A percentile compares a stretch with the other conserved stretches of the same genome.
Evolutionary conservation across 2,888 invertebrate species (phyloP).

Genomic region (Ariolimax columbianus): DNA sequence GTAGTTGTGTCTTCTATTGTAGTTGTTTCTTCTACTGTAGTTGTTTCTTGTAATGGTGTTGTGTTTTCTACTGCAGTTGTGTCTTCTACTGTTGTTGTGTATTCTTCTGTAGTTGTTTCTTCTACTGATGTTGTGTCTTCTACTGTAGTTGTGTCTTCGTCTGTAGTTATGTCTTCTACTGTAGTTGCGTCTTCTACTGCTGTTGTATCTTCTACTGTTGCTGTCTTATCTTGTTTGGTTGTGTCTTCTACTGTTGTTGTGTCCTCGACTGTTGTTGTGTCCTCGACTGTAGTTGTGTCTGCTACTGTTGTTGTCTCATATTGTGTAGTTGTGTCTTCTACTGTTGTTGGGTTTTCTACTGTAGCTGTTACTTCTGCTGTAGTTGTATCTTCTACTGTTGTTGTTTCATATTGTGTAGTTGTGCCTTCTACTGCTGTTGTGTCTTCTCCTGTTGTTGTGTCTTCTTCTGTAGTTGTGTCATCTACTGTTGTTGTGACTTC

Average conservation of each 20-base stretch:
- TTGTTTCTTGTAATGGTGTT: too few relatives aligned
- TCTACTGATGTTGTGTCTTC: background rate
- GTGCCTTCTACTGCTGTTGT: background rate
- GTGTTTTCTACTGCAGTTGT: background rate
- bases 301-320: background rate
- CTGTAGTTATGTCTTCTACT: background rate
- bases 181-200: background rate
- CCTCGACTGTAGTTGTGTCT: too few relatives aligned
- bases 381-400: background rate
- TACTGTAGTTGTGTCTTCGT: background rate
- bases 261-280: background rate
- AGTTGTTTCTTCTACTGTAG: background rate
- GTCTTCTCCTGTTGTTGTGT: background rate
- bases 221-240: background rate
- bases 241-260: background rate
- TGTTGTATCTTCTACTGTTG: background rate
- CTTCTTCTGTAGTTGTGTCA: background rate
- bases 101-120: background rate
- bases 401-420: background rate
- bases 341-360: too few relatives aligned
- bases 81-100: background rate
- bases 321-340: background rate
- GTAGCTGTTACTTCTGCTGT: background rate
- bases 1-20: too few relatives aligned
- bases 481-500: background rate